phyloP scores from a whole-genome alignment of 2,888 invertebrate genomes.

The Tubulanus polymorphus region DNA sequence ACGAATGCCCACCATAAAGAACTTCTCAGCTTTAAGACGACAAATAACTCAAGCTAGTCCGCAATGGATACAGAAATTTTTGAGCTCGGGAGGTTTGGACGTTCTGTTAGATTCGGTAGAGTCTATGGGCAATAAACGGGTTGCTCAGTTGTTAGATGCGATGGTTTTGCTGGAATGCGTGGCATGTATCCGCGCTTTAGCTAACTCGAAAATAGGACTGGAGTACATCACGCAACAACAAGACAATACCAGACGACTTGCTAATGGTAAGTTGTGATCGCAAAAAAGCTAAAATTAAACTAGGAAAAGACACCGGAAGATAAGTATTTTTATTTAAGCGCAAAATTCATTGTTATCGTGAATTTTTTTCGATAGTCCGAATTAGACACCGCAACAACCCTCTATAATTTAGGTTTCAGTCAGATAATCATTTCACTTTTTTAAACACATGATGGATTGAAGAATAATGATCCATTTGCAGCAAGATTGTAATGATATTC shows the following conservation, averaged over 20 bases:
- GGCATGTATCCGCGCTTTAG: constrained; percentile 52
- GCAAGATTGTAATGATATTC: no score
- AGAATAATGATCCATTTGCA: no score
- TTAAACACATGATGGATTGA: no score
- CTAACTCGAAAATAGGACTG: constrained; percentile 90
- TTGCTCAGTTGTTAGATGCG: constrained; percentile 43
- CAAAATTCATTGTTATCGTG: no score
- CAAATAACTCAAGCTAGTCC: constrained; percentile 33
- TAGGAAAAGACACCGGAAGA: not conserved
- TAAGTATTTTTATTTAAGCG: no score
- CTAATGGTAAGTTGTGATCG: constrained; percentile 61
- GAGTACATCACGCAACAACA: constrained; percentile 92
- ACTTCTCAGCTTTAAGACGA: constrained; percentile 35
- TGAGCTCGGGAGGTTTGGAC: constrained; percentile 39
- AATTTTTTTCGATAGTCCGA: no score
- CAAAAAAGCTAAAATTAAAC: not conserved
- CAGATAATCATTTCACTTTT: no score
- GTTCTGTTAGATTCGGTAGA: constrained; percentile 40
- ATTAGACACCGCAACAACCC: no score
- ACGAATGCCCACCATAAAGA: constrained; percentile 30
- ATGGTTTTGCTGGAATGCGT: constrained; percentile 46
- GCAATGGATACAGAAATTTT: constrained; percentile 45
- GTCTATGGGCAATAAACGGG: constrained; percentile 34
- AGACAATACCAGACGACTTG: constrained; percentile 85
- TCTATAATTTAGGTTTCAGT: no score